These are phyloP conservation scores for Sebastes variabilis DNA, from an alignment of 2,797 vertebrate genomes.

Conservation along the genomic window DNA sequence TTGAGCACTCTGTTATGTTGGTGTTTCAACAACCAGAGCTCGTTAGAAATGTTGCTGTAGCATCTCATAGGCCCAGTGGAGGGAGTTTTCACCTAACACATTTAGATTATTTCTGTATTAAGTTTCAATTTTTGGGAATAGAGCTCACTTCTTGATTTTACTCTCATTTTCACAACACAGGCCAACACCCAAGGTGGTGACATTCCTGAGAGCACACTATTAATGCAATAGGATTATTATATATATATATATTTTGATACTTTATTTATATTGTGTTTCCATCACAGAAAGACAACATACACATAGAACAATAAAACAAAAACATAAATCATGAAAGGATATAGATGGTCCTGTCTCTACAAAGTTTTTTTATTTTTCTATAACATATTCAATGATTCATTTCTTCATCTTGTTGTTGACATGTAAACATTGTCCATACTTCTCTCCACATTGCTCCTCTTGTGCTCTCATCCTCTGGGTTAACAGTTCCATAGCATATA, in stretches of 20 bases:
- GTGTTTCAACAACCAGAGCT: neutral
- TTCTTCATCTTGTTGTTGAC: rapidly evolving
- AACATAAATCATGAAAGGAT: too few species aligned
- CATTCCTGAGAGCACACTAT: neutral
- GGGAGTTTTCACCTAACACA: neutral
- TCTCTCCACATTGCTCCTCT: too few species aligned
- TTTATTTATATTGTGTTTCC: too few species aligned
- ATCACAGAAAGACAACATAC: too few species aligned
- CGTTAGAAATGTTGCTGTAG: neutral
- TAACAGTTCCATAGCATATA: too few species aligned
- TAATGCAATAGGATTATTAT: neutral
- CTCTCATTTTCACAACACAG: neutral
- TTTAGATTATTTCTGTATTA: neutral
- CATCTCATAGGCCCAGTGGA: neutral
- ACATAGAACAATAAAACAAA: too few species aligned
- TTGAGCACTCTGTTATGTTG: neutral
- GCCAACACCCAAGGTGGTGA: too few species aligned
- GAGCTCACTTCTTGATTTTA: neutral
- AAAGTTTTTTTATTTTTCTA: too few species aligned
- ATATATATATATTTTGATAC: too few species aligned
- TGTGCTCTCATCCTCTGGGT: too few species aligned
- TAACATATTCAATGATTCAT: too few species aligned
- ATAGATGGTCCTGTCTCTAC: rapidly evolving
- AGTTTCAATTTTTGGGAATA: neutral
- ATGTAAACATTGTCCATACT: too few species aligned